Evolutionary conservation across 2,888 invertebrate species (phyloP).

Genomic region (Cosmorhoe ocellata): DNA sequence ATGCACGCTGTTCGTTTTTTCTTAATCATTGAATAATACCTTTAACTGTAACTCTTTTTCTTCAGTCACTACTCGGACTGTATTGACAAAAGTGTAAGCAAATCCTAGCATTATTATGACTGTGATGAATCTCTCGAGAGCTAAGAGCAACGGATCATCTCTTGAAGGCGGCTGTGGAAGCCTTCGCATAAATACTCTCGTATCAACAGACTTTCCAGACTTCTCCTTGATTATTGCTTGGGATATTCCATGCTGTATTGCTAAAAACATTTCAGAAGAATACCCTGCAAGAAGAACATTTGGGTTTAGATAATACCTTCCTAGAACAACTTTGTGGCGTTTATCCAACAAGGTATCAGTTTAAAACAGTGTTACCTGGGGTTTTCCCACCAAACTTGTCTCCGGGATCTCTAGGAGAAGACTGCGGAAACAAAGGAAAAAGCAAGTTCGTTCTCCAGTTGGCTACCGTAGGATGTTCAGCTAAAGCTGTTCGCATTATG

Average conservation of each 20-base stretch:
- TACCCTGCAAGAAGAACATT: slow-evolving; percentile 51
- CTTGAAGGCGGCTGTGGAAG: slow-evolving; percentile 89
- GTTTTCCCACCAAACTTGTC: slow-evolving; percentile 70
- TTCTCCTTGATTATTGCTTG: slow-evolving; percentile 68
- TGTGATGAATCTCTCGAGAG: slow-evolving; percentile 87
- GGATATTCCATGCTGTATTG: slow-evolving; percentile 69
- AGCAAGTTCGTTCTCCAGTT: slow-evolving; percentile 89
- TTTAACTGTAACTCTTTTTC: slow-evolving; percentile 90
- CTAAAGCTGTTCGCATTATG: slow-evolving; percentile 78
- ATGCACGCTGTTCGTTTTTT: too few relatives aligned
- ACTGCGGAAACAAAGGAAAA: slow-evolving; percentile 85
- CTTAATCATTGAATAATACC: slow-evolving; percentile 60
- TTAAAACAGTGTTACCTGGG: slow-evolving; percentile 78
- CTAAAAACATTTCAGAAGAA: slow-evolving; percentile 71
- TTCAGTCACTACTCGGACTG: slow-evolving; percentile 87
- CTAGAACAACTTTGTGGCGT: too few relatives aligned
- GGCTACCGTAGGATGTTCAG: slow-evolving; percentile 66
- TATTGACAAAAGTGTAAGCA: slow-evolving; percentile 90
- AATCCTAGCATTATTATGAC: slow-evolving; percentile 91
- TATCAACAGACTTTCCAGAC: slow-evolving; percentile 56
- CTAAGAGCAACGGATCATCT: slow-evolving; percentile 86
- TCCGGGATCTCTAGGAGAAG: slow-evolving; percentile 85
- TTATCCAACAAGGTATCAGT: too few relatives aligned
- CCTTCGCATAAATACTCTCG: slow-evolving; percentile 81
- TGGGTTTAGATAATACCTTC: too few relatives aligned